Evolutionary conservation across 2,113 vertebrate species (phyloP).

Genomic region (Harpagus bidentatus): DNA sequence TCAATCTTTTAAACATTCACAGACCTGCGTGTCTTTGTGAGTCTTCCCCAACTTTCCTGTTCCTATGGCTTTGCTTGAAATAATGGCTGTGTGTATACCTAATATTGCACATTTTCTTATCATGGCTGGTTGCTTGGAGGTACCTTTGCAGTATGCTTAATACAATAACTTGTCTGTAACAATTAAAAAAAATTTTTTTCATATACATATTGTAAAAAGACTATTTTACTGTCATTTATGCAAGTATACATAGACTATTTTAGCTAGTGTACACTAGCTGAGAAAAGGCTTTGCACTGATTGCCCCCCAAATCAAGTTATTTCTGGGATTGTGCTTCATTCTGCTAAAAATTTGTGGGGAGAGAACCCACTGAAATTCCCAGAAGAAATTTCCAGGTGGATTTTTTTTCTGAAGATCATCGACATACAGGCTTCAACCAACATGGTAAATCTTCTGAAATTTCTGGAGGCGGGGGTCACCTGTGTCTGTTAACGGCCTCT

Average conservation of each 20-base stretch:
- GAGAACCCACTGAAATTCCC: not conserved
- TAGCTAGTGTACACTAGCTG: not conserved
- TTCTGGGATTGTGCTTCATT: not conserved
- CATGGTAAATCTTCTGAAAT: not conserved
- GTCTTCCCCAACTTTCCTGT: constrained; percentile 38
- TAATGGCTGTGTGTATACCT: constrained; percentile 40
- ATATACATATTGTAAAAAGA: not conserved
- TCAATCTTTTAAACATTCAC: constrained; percentile 17
- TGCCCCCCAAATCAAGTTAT: not conserved
- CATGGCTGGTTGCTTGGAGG: constrained; percentile 41
- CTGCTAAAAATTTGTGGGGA: not conserved
- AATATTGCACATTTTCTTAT: constrained; percentile 23
- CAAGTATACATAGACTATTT: not conserved
- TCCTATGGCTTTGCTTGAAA: constrained; percentile 47
- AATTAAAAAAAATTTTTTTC: not conserved
- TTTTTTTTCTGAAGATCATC: not conserved
- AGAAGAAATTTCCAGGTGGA: not conserved
- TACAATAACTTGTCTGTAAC: constrained; percentile 52
- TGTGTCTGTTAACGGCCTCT: not conserved
- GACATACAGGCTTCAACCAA: not conserved
- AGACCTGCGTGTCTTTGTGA: constrained; percentile 18
- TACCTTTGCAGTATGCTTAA: constrained; percentile 20
- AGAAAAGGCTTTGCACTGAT: not conserved
- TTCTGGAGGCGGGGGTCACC: not conserved
- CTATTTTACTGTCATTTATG: not conserved